Percentiles rank a stretch among this genome's conserved stretches.
These are phyloP conservation scores for Alsophila aescularia DNA, from an alignment of 2,888 invertebrate genomes.

Conservation along the genomic window DNA sequence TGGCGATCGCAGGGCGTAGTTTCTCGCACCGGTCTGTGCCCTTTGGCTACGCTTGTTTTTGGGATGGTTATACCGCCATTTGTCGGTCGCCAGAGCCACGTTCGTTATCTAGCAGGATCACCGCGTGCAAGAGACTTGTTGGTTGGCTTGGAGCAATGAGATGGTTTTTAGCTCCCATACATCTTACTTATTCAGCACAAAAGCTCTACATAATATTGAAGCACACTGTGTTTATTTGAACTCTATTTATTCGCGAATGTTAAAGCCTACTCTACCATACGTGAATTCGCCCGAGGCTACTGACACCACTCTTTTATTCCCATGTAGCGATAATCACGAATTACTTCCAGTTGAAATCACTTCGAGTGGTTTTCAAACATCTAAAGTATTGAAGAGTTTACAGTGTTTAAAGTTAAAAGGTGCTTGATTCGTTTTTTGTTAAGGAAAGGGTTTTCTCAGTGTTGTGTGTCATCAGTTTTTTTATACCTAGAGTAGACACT, in stretches of 20 bases:
- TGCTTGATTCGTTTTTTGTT: neutral
- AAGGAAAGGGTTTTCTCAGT: neutral
- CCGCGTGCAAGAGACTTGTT: no score
- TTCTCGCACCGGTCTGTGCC: no score
- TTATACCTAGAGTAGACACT: no score
- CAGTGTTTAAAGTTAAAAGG: neutral
- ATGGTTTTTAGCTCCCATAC: no score
- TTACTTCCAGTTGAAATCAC: constrained; percentile 41
- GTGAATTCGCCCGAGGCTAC: constrained; percentile 51
- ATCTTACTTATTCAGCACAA: no score
- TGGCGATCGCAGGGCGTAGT: no score
- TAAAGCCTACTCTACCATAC: constrained; percentile 43
- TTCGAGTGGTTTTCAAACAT: constrained; percentile 52
- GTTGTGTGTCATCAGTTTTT: no score
- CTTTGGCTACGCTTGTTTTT: no score
- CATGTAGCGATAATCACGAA: constrained; percentile 36
- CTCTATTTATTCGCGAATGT: constrained; percentile 69
- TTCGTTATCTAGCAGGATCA: no score
- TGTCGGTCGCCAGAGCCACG: no score
- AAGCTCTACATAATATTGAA: neutral
- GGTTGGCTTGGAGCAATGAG: no score
- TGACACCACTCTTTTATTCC: constrained; percentile 53
- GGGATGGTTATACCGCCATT: no score
- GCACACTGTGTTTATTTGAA: constrained; percentile 22
- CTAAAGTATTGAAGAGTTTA: constrained; percentile 9